phyloP scores from a whole-genome alignment of 2,797 vertebrate genomes.

The Danio albolineatus region DNA sequence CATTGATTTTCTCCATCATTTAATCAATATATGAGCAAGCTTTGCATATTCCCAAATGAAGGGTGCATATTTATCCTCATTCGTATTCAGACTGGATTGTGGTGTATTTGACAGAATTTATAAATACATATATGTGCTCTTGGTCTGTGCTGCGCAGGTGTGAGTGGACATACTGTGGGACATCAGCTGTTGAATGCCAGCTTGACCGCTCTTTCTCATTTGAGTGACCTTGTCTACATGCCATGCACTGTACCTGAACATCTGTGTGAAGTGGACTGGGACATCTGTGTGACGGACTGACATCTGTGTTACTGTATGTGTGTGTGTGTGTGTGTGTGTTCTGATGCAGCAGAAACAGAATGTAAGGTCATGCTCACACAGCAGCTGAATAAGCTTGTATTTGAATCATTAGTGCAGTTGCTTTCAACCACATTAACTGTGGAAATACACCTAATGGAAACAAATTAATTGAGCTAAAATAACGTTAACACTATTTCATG shows the following conservation, averaged over 20 bases:
- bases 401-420: not conserved
- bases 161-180: not conserved
- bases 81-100: not conserved
- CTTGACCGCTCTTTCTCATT: slow-evolving; percentile 21
- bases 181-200: slow-evolving; percentile 17
- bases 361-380: not conserved
- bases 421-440: not conserved
- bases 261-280: slow-evolving; percentile 42
- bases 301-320: slow-evolving; percentile 28
- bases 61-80: not conserved
- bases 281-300: slow-evolving; percentile 36
- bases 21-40: slow-evolving; percentile 39
- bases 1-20: slow-evolving; percentile 51
- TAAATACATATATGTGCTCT: not conserved
- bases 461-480: too few relatives aligned
- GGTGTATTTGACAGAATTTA: not conserved
- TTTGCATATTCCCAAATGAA: not conserved
- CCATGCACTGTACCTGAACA: slow-evolving; percentile 29
- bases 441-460: too few relatives aligned
- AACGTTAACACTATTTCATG: too few relatives aligned
- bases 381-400: not conserved
- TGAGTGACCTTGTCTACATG: slow-evolving; percentile 43
- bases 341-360: not conserved
- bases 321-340: too few relatives aligned
- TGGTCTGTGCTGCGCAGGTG: not conserved